Percentiles rank a stretch among this genome's conserved stretches.
Evolutionary conservation across 2,888 invertebrate genomes (phyloP).

Genomic region (Pharmacophagus antenor): DNA sequence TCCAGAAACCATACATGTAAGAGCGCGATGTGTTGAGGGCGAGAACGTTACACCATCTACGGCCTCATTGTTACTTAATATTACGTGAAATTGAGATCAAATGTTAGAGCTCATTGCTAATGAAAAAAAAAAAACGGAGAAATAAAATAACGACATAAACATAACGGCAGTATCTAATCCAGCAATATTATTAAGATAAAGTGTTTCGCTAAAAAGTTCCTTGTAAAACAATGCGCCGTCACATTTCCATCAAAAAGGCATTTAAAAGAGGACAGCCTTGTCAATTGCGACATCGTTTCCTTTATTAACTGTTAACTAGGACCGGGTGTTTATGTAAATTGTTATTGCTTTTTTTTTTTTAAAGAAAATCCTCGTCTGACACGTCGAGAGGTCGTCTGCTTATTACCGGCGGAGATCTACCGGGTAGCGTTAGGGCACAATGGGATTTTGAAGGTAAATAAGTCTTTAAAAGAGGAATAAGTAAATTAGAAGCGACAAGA

Average conservation of each 20-base stretch:
- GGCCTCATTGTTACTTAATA: too few relatives aligned
- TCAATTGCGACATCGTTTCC: conserved; percentile 76
- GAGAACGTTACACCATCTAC: too few relatives aligned
- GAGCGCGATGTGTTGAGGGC: too few relatives aligned
- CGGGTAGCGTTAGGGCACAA: conserved; percentile 72
- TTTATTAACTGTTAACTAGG: conserved; percentile 81
- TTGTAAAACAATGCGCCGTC: conserved; percentile 73
- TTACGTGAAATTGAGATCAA: too few relatives aligned
- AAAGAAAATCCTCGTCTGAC: conserved; percentile 76
- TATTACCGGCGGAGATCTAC: conserved; percentile 62
- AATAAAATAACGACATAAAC: background rate
- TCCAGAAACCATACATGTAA: too few relatives aligned
- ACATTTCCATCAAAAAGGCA: conserved; percentile 73
- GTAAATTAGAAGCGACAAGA: conserved; percentile 90
- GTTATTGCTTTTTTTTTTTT: conserved; percentile 76
- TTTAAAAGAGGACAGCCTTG: conserved; percentile 63
- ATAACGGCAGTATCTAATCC: conserved; percentile 40
- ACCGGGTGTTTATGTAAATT: conserved; percentile 79
- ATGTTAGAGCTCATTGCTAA: background rate
- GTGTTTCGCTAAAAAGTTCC: conserved; percentile 44
- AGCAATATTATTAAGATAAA: conserved; percentile 39
- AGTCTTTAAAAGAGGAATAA: conserved; percentile 88
- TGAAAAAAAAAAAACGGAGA: background rate
- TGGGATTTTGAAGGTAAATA: conserved; percentile 85
- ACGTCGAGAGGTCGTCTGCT: conserved; percentile 69